Evolutionary conservation across 1,140 invertebrate genomes (phyloP), one percentile per base, ranked within the genome.

Genomic region (Saccostrea echinata): DNA sequence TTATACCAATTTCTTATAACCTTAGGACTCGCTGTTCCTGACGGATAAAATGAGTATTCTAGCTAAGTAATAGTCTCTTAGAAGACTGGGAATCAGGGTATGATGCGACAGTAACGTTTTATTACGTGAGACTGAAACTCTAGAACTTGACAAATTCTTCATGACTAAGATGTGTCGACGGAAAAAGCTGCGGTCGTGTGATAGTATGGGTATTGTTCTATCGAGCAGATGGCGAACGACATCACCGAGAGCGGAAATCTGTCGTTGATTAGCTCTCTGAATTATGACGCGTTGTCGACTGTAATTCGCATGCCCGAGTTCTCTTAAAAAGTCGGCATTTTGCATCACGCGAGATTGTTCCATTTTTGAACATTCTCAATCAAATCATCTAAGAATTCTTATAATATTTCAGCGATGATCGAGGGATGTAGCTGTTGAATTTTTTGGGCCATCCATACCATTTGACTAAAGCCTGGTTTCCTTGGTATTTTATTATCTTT

Each of bases 371-470:
- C n/a, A n/a, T n/a, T n/a, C n/a, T n/a, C n/a, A n/a, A n/a, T 88
- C 80, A 33, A n/a, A n/a, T n/a, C n/a, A n/a, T n/a, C n/a, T n/a
- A n/a, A n/a, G n/a, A n/a, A n/a, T n/a, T n/a, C n/a, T n/a, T n/a
- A n/a, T n/a, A n/a, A n/a, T n/a, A n/a, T n/a, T n/a, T n/a, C n/a
- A n/a, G n/a, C n/a, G n/a, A n/a, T n/a, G n/a, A n/a, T n/a, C n/a
- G n/a, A n/a, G n/a, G n/a, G n/a, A n/a, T n/a, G n/a, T n/a, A n/a
- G n/a, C n/a, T n/a, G n/a, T n/a, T n/a, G n/a, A 84, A 88, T 81
- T 84, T 84, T 18, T 61, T 24, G 3, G 83, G 83, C 87, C 87
- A 88, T 24, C 87, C 83, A 61, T 51, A 84, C 87, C 87, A 88
- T 21, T 84, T 84, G 43, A 88, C 87, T 18, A 88, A 57, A 18